These are phyloP conservation scores for Albula glossodonta DNA, from an alignment of 2,113 vertebrate genomes.

Conservation along the genomic window DNA sequence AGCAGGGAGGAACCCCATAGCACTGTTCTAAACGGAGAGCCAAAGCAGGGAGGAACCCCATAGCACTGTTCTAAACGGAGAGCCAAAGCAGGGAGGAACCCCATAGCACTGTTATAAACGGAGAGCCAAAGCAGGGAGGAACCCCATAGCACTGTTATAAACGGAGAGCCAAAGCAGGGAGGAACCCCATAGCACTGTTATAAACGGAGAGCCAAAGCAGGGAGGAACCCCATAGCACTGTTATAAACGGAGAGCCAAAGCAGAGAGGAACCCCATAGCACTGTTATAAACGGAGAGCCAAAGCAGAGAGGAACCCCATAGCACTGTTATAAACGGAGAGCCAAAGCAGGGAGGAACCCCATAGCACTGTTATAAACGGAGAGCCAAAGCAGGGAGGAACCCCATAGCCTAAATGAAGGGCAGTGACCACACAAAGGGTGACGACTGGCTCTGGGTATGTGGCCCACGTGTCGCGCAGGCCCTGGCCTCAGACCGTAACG, in stretches of 20 bases:
- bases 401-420: background rate
- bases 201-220: background rate
- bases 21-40: background rate
- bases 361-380: background rate
- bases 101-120: background rate
- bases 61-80: background rate
- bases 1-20: background rate
- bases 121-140: background rate
- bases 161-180: background rate
- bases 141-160: background rate
- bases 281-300: background rate
- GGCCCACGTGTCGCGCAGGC: background rate
- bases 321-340: background rate
- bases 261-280: background rate
- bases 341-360: background rate
- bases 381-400: background rate
- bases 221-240: background rate
- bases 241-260: background rate
- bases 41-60: background rate
- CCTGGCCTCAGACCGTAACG: constrained; percentile 53
- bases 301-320: background rate
- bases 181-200: background rate
- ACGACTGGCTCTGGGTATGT: background rate
- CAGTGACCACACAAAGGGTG: background rate
- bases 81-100: background rate